Base-by-base conservation (phyloP, 1,140 invertebrate species). In the Paraescarpia echinospica region DNA sequence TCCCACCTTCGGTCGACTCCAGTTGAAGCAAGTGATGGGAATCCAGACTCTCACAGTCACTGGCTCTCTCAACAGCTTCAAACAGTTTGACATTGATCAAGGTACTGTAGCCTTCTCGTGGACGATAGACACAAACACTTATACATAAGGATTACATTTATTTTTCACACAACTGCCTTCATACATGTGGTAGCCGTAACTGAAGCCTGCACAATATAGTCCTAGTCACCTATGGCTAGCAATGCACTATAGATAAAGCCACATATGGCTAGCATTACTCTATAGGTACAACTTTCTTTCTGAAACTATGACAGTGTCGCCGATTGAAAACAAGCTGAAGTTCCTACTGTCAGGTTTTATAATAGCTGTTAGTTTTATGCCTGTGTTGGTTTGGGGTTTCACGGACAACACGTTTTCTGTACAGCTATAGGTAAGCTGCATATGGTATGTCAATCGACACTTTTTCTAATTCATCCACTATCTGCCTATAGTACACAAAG, bases 1-100 rank as follows among this genome's bases (percentile, higher is more conserved):
- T 90, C 94, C 95, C 31, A 93, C 93, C 14, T 92, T 94, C 91
- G 95, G 95, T 9, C 91, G 88, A 89, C 92, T 95, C 33, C 91
- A 93, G 89, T 14, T 34, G 33, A 35, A 34, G 34, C 33, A 77
- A 77, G 59, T 77, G 14, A 31, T 31, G 18, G 59, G 59, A 31
- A 0, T 77, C 2, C 59, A 77, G 27, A 77, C 59, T 31, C 59
- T 77, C 27, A 22, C 59, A 77, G 18, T 31, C 2, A 4, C 59
- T 31, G 59, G 59, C 59, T 27, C 59, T 14, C 59, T 31, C 59
- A 77, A 77, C 59, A 77, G 59, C 59, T 77, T 77, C 59, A 77
- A 77, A 18, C 59, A 77, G 2, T 77, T 77, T 18, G 59, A 77
- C 59, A 77, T 77, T 77, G 59, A 77, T 27, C 59, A 77, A 77